A percentile compares a stretch with the other conserved stretches of the same genome.
These are phyloP conservation scores for Tupaia chinensis DNA, from an alignment of 2,113 vertebrate genomes.

Conservation along the genomic window DNA sequence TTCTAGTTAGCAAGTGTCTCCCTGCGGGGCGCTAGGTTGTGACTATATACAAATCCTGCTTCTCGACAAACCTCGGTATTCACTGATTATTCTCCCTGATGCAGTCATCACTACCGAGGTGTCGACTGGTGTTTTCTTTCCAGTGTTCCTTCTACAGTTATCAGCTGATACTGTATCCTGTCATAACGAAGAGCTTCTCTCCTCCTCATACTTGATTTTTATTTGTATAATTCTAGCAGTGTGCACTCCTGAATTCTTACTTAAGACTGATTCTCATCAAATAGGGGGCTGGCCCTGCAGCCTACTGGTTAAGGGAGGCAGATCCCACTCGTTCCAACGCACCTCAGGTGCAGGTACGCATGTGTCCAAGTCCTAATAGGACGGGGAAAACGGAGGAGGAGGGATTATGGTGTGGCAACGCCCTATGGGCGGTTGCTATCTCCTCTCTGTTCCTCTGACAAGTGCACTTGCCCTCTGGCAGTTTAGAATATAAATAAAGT, in stretches of 20 bases:
- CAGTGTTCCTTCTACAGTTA: neutral
- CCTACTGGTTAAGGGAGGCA: too few relatives aligned
- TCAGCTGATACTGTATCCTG: neutral
- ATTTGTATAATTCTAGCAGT: neutral
- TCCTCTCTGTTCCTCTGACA: too few relatives aligned
- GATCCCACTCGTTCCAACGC: too few relatives aligned
- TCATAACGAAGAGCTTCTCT: neutral
- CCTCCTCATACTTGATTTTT: neutral
- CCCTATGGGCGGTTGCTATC: too few relatives aligned
- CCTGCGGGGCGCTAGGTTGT: neutral
- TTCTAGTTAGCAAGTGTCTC: neutral
- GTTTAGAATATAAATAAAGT: too few relatives aligned
- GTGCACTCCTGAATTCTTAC: neutral
- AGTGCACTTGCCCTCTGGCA: too few relatives aligned
- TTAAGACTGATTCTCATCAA: neutral
- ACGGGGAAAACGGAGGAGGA: too few relatives aligned
- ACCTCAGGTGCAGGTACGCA: too few relatives aligned
- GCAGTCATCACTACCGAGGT: neutral
- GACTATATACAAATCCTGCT: neutral
- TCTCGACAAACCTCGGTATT: neutral
- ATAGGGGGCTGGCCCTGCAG: neutral
- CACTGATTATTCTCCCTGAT: neutral
- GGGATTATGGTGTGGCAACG: too few relatives aligned
- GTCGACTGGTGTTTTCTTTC: neutral
- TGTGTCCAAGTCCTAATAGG: too few relatives aligned